Evolutionary conservation across 2,797 vertebrate genomes (phyloP).

Genomic region (Chromobotia macracanthus): DNA sequence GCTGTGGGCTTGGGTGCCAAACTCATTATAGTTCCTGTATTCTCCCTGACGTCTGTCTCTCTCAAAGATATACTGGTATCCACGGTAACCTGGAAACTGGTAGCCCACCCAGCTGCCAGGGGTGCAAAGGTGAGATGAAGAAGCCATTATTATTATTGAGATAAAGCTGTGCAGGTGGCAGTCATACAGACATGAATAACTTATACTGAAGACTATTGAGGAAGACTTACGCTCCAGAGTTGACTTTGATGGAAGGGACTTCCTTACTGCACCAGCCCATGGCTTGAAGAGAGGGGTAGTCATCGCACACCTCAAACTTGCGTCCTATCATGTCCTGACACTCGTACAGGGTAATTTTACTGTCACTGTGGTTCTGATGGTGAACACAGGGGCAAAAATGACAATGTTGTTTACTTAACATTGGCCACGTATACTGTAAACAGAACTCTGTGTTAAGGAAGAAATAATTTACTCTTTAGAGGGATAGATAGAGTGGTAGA

Average conservation of each 20-base stretch:
- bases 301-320: constrained; percentile 93
- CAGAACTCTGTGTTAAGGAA: not conserved
- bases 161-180: not conserved
- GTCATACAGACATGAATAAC: not conserved
- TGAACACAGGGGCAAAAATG: not conserved
- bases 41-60: constrained; percentile 91
- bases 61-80: constrained; percentile 96
- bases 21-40: constrained; percentile 92
- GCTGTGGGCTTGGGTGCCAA: constrained; percentile 92
- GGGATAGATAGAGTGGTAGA: not conserved
- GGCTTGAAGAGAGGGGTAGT: constrained; percentile 94
- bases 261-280: constrained; percentile 98
- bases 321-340: constrained; percentile 94
- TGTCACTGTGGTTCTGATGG: constrained; percentile 84
- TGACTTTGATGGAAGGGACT: constrained; percentile 93
- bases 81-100: constrained; percentile 95
- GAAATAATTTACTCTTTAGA: not conserved
- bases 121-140: not conserved
- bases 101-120: constrained; percentile 91
- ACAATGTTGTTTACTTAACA: not conserved
- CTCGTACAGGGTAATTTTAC: constrained; percentile 89
- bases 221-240: constrained; percentile 89
- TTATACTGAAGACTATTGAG: not conserved
- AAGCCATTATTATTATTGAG: constrained; percentile 7
- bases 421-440: not conserved